Evolutionary conservation across 1,140 invertebrate species (phyloP), one percentile per base, ranked within the genome.

Genomic region (Dendroctonus ponderosae): DNA sequence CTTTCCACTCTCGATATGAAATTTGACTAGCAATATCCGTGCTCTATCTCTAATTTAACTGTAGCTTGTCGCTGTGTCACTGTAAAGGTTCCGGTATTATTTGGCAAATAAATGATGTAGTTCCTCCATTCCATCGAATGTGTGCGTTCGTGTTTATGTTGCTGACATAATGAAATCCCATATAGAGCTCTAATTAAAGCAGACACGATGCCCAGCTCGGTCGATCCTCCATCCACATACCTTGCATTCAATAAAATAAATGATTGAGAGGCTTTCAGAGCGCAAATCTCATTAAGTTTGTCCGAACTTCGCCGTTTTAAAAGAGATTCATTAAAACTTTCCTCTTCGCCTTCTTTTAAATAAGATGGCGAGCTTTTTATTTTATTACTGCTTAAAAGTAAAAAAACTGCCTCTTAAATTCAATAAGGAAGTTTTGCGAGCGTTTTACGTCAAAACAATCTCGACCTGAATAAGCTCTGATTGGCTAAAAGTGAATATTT

Each of bases 111-210:
- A 9, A 53, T 62, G 50, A 26, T 11, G 38, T 39, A 62, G 53
- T 62, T 48, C 7, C 37, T 26, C 26, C 46, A 41, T 43, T 37
- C 46, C 9, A 39, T 38, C 14, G 50, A 53, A 62, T 62, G 59
- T 62, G 60, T 43, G 44, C 50, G 44, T 62, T 40, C 49, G 60
- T 53, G 50, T 62, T 62, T 62, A 62, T 53, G 49, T 43, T 43
- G 53, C 50, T 11, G 50, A 62, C 50, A 43, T 62, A 62, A 62
- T 62, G 60, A 53, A 62, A 62, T 62, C 60, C 49, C 49, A 52
- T 62, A 42, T 43, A 53, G 12, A 12, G 60, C 41, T 44, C 39
- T 62, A 62, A 62, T 62, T 62, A 62, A 62, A 53, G n/a, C 14
- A 4, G 39, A 40, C 40, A 42, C 49, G n/a, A 62, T 53, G 48